Evolutionary conservation across 2,113 vertebrate species (phyloP).

Genomic region (Plestiodon gilberti): DNA sequence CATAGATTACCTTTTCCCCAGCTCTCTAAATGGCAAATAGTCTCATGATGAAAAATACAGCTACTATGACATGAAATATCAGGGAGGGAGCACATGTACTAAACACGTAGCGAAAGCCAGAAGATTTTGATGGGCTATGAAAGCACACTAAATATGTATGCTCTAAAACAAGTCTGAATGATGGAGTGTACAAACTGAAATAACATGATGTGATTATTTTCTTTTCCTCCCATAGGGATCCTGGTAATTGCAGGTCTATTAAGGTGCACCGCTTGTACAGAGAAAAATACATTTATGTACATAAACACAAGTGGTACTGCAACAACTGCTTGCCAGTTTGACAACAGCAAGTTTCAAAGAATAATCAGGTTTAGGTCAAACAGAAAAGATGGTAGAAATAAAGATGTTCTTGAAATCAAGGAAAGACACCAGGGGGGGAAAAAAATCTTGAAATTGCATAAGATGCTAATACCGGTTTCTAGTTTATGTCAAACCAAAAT

Average conservation of each 20-base stretch:
- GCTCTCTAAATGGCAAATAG: not conserved
- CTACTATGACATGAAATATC: not conserved
- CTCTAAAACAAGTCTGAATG: not conserved
- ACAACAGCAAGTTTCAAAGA: conserved; percentile 14
- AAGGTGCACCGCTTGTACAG: not conserved
- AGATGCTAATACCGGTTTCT: not conserved
- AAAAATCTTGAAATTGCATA: not conserved
- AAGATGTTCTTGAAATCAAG: conserved; percentile 12
- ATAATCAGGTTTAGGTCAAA: not conserved
- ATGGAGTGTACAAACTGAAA: not conserved
- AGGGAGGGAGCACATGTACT: not conserved
- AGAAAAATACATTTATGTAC: not conserved
- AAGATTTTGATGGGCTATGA: not conserved
- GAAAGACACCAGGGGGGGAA: not conserved
- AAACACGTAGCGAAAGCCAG: not conserved
- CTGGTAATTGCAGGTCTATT: not conserved
- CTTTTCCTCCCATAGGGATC: not conserved
- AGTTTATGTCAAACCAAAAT: not conserved
- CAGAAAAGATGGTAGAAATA: conserved; percentile 22
- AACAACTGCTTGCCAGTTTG: conserved; percentile 1
- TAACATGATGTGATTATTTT: not conserved
- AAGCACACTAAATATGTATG: not conserved
- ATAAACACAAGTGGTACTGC: not conserved
- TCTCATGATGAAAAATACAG: not conserved
- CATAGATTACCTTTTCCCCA: not conserved